Percentiles rank a stretch among this genome's conserved stretches.
phyloP scores from a whole-genome alignment of 2,797 vertebrate species.

The Cirrhinus molitorella region DNA sequence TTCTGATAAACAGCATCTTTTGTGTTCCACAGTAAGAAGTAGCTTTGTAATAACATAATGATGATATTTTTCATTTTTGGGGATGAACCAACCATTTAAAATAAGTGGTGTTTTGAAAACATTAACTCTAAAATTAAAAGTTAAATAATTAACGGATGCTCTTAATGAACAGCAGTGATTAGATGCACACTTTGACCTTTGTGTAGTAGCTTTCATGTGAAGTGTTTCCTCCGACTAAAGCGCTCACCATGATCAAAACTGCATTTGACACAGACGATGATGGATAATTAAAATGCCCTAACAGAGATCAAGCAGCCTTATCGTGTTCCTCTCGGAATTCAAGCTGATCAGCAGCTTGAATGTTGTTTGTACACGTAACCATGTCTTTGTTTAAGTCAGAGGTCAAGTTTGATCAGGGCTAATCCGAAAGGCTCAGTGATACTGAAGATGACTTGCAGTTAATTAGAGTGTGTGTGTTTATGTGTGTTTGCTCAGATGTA shows the following conservation, averaged over 20 bases:
- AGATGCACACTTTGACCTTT: slow-evolving; percentile 33
- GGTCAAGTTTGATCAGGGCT: slow-evolving; percentile 44
- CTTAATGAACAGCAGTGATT: slow-evolving; percentile 12
- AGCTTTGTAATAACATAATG: not conserved
- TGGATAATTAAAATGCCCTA: slow-evolving; percentile 51
- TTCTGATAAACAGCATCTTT: not conserved
- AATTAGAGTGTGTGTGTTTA: slow-evolving; percentile 11
- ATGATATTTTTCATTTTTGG: not conserved
- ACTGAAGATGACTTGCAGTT: slow-evolving; percentile 32
- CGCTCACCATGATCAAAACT: slow-evolving; percentile 47
- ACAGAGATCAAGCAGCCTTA: slow-evolving; percentile 44
- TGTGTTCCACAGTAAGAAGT: not conserved
- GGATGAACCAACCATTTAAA: not conserved
- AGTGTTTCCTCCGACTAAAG: slow-evolving; percentile 10
- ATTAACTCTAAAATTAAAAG: not conserved
- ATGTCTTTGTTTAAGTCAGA: slow-evolving; percentile 49
- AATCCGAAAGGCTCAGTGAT: slow-evolving; percentile 44
- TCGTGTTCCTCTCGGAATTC: slow-evolving; percentile 15
- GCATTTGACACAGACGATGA: slow-evolving; percentile 41
- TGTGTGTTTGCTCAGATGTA: slow-evolving; percentile 17
- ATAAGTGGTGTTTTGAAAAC: not conserved
- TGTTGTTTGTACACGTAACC: slow-evolving; percentile 17
- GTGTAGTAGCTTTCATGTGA: slow-evolving; percentile 7
- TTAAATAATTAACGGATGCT: slow-evolving; percentile 1
- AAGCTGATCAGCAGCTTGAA: slow-evolving; percentile 24